Conservation (phyloP, 2,113 vertebrate genomes). For the Fregata magnificens region DNA sequence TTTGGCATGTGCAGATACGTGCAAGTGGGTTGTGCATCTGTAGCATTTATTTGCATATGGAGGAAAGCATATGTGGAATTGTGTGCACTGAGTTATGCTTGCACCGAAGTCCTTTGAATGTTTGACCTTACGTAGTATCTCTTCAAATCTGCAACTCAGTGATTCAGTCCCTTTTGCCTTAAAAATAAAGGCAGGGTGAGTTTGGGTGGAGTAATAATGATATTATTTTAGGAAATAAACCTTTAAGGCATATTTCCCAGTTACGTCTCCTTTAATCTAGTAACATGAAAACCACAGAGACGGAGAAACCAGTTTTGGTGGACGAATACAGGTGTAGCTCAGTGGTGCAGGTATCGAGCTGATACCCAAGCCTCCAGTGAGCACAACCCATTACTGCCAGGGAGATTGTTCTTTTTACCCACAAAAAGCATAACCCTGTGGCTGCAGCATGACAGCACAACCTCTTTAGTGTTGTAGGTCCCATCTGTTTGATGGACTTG, state of each 20-base stretch:
- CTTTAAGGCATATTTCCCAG: neutral
- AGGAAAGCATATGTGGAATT: constrained; percentile 5
- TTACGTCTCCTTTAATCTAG: neutral
- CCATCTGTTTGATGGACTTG: neutral
- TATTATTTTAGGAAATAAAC: neutral
- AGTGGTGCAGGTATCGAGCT: neutral
- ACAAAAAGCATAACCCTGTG: neutral
- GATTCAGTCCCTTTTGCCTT: neutral
- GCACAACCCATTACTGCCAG: neutral
- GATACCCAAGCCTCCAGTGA: neutral
- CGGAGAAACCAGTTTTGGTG: neutral
- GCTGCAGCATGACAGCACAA: neutral
- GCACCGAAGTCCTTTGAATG: neutral
- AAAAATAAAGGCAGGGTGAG: neutral
- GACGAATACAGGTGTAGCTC: neutral
- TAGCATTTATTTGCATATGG: constrained; percentile 24
- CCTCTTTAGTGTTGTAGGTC: neutral
- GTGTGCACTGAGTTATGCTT: neutral
- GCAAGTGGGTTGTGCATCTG: constrained; percentile 5
- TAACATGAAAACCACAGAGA: neutral
- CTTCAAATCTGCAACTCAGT: neutral
- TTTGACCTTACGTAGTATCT: neutral
- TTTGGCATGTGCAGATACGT: constrained; percentile 41
- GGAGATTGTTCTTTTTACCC: neutral
- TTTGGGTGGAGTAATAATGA: neutral